Conservation (phyloP, 1,140 invertebrate species). For the Listronotus bonariensis region DNA sequence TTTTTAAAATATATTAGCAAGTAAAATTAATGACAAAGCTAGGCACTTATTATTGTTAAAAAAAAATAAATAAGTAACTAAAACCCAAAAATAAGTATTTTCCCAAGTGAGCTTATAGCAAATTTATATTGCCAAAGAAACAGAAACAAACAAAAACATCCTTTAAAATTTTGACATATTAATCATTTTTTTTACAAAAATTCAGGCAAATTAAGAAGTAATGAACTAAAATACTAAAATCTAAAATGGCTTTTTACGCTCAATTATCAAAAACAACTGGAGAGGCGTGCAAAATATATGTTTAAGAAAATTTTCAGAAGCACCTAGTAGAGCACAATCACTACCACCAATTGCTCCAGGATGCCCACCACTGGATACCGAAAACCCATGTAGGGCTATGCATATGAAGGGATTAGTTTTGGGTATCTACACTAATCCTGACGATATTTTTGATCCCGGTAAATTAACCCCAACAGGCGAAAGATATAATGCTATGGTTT, state of each 20-base stretch:
- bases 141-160: constrained; percentile 27
- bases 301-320: constrained; percentile 13
- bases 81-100: no score
- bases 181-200: constrained; percentile 33
- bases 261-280: constrained; percentile 7
- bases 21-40: no score
- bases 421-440: constrained; percentile 60
- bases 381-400: constrained; percentile 41
- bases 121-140: constrained; percentile 22
- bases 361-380: constrained; percentile 17
- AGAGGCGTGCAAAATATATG: constrained; percentile 6
- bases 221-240: constrained; percentile 22
- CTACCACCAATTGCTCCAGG: constrained; percentile 14
- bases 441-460: constrained; percentile 56
- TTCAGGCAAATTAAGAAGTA: constrained; percentile 37
- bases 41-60: no score
- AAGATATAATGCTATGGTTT: constrained; percentile 59
- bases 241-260: constrained; percentile 31
- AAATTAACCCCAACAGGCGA: constrained; percentile 62
- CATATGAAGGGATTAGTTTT: constrained; percentile 60
- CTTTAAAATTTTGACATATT: constrained; percentile 23
- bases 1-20: no score
- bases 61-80: no score
- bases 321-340: neutral
- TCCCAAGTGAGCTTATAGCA: neutral